Percentiles rank a stretch among this genome's conserved stretches.
These are phyloP conservation scores for Sardinella longiceps DNA, from an alignment of 2,797 vertebrate species.

Conservation along the genomic window DNA sequence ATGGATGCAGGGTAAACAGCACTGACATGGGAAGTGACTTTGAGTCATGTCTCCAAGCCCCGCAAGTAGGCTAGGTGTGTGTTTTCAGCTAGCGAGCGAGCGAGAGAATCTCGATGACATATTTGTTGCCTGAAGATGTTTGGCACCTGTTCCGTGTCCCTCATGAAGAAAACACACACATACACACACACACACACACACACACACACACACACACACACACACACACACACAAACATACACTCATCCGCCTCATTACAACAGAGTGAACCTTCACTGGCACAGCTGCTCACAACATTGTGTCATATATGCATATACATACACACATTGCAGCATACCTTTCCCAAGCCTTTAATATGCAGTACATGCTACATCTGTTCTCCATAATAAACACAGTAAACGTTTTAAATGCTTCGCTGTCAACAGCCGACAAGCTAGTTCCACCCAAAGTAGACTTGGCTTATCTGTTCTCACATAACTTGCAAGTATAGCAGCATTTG, in stretches of 20 bases:
- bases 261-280: neutral
- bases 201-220: no score
- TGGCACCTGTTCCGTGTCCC: neutral
- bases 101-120: neutral
- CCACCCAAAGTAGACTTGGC: slow-evolving; percentile 4
- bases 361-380: slow-evolving; percentile 46
- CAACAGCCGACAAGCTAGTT: slow-evolving; percentile 37
- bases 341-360: slow-evolving; percentile 35
- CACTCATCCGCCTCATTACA: neutral
- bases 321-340: neutral
- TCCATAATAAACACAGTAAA: slow-evolving; percentile 32
- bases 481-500: neutral
- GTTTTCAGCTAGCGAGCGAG: no score
- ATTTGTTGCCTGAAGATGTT: slow-evolving; percentile 6
- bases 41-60: neutral
- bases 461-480: neutral
- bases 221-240: no score
- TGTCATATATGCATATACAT: neutral
- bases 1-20: neutral
- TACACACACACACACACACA: neutral
- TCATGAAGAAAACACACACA: slow-evolving; percentile 12
- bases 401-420: slow-evolving; percentile 44
- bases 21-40: neutral
- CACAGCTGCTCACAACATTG: neutral
- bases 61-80: neutral